These are phyloP conservation scores for Trachelus tabidus DNA, from an alignment of 2,888 invertebrate species.

Conservation along the genomic window DNA sequence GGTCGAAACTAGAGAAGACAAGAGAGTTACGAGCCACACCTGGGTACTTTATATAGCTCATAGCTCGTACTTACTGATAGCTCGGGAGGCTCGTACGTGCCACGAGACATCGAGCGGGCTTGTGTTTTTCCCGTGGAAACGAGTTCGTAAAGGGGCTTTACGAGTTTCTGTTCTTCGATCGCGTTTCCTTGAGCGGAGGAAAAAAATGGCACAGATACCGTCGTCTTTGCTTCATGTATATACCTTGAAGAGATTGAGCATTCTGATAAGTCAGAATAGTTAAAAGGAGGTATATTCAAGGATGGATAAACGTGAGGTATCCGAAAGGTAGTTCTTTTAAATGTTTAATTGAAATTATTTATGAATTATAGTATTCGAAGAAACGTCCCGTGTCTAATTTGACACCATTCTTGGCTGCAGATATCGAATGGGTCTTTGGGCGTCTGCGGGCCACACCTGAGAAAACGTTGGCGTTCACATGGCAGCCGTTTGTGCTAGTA, in stretches of 20 bases:
- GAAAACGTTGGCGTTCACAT: neutral
- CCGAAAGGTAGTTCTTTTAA: neutral
- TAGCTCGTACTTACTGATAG: neutral
- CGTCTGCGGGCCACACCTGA: neutral
- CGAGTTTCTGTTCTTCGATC: neutral
- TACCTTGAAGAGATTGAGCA: neutral
- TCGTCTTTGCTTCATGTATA: neutral
- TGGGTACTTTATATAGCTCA: neutral
- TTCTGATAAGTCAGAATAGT: neutral
- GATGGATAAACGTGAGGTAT: neutral
- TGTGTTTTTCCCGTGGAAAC: neutral
- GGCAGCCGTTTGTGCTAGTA: neutral
- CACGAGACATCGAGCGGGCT: neutral
- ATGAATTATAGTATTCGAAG: neutral
- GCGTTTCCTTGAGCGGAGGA: neutral
- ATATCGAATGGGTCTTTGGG: neutral
- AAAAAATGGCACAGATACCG: neutral
- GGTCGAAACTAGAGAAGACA: neutral
- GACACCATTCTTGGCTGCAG: neutral
- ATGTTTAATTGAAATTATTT: neutral
- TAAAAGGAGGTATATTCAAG: neutral
- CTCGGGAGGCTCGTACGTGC: neutral
- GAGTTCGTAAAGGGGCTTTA: neutral
- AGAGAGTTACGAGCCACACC: neutral
- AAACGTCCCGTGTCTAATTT: neutral